Evolutionary conservation across 2,797 vertebrate species (phyloP).

Genomic region (Erethizon dorsatum): DNA sequence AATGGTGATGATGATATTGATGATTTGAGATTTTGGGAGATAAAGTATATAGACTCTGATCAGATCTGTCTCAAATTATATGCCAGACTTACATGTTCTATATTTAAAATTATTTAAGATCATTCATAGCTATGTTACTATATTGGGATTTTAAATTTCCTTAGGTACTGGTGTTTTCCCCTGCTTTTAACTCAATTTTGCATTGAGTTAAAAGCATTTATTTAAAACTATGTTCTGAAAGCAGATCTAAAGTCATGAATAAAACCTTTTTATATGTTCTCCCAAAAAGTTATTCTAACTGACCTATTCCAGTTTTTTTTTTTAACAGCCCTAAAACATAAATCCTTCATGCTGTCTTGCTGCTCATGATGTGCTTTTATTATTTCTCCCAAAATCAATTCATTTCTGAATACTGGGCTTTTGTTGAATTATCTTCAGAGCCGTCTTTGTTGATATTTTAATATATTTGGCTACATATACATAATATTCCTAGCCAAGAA

Average conservation of each 20-base stretch:
- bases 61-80: neutral
- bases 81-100: neutral
- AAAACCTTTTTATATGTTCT: slow-evolving; percentile 4
- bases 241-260: neutral
- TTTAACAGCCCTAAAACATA: neutral
- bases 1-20: too few species aligned
- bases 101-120: neutral
- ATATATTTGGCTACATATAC: slow-evolving; percentile 61
- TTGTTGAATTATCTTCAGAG: slow-evolving; percentile 37
- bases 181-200: neutral
- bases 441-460: slow-evolving; percentile 60
- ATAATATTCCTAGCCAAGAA: slow-evolving; percentile 58
- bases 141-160: slow-evolving; percentile 31
- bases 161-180: neutral
- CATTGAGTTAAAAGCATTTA: neutral
- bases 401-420: slow-evolving; percentile 55
- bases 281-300: neutral
- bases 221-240: slow-evolving; percentile 32
- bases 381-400: slow-evolving; percentile 48
- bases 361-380: neutral
- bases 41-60: neutral
- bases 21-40: neutral
- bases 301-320: neutral
- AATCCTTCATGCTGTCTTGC: neutral
- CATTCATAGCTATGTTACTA: neutral